phyloP scores from a whole-genome alignment of 2,113 vertebrate species.

The Sinocyclocheilus maitianheensis region DNA sequence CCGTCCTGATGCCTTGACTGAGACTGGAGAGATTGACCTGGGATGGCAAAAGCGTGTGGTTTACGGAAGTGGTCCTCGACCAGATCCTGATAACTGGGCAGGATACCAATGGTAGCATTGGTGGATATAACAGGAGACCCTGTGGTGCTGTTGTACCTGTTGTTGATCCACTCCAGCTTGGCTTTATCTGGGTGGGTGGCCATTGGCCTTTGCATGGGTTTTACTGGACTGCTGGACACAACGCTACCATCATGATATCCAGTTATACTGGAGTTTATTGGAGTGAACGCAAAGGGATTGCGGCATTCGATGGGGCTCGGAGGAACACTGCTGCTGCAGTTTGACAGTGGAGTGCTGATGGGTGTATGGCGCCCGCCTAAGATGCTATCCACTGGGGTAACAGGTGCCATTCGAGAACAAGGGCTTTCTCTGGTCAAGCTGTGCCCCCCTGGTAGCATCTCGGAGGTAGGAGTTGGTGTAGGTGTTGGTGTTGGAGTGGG shows the following conservation, averaged over 20 bases:
- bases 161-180: slow-evolving; percentile 97
- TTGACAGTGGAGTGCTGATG: slow-evolving; percentile 91
- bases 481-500: slow-evolving; percentile 85
- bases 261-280: slow-evolving; percentile 91
- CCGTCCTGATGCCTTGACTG: slow-evolving; percentile 85
- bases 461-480: slow-evolving; percentile 91
- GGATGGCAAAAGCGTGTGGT: slow-evolving; percentile 94
- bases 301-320: slow-evolving; percentile 97
- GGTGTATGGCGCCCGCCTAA: slow-evolving; percentile 94
- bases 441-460: slow-evolving; percentile 86
- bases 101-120: slow-evolving; percentile 81
- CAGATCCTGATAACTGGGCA: slow-evolving; percentile 91
- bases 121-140: slow-evolving; percentile 81
- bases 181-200: slow-evolving; percentile 97
- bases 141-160: slow-evolving; percentile 81
- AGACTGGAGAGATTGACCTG: slow-evolving; percentile 90
- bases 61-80: slow-evolving; percentile 97
- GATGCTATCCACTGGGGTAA: slow-evolving; percentile 91
- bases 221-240: slow-evolving; percentile 94
- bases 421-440: slow-evolving; percentile 89
- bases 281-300: slow-evolving; percentile 95
- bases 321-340: slow-evolving; percentile 89
- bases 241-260: slow-evolving; percentile 90
- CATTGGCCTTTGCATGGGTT: slow-evolving; percentile 97
- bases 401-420: slow-evolving; percentile 85